Percentiles rank a stretch among this genome's conserved stretches.
Evolutionary conservation across 2,888 invertebrate species (phyloP).

Genomic region (Drosophila anomelani): DNA sequence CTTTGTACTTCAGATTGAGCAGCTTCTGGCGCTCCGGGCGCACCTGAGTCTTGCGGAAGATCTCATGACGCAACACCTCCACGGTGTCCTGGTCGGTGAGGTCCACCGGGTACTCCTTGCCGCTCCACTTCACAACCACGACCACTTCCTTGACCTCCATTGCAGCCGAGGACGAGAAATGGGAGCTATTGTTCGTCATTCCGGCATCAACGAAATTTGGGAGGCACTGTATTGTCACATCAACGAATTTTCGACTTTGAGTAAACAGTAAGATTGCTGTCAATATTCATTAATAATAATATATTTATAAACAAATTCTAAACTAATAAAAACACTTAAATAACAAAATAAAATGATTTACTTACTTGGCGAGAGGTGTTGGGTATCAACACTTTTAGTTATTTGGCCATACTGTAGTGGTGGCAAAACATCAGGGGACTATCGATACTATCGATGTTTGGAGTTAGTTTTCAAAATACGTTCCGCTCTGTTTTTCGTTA

Average conservation of each 20-base stretch:
- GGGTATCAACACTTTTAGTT: background rate
- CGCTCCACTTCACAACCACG: conserved; percentile 94
- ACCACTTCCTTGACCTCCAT: conserved; percentile 61
- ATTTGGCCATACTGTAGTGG: background rate
- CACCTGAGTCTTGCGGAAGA: conserved; percentile 95
- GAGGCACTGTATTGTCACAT: conserved; percentile 1
- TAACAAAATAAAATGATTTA: background rate
- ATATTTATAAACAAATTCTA: background rate
- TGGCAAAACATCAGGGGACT: too few relatives aligned
- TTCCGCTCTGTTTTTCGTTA: too few relatives aligned
- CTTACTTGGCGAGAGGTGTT: conserved; percentile 3
- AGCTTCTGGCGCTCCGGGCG: conserved; percentile 97
- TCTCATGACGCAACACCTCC: conserved; percentile 91
- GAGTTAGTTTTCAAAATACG: too few relatives aligned
- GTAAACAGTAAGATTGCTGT: too few relatives aligned
- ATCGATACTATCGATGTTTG: too few relatives aligned
- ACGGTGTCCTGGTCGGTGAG: conserved; percentile 92
- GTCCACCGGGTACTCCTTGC: conserved; percentile 94
- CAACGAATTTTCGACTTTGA: background rate
- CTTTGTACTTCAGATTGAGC: conserved; percentile 96
- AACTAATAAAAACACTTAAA: background rate
- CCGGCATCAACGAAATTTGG: background rate
- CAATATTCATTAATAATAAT: background rate
- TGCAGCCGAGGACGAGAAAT: background rate
- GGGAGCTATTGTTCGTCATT: conserved; percentile 2